Conservation (phyloP, 2,888 invertebrate genomes). For the Cerceris rybyensis region DNA sequence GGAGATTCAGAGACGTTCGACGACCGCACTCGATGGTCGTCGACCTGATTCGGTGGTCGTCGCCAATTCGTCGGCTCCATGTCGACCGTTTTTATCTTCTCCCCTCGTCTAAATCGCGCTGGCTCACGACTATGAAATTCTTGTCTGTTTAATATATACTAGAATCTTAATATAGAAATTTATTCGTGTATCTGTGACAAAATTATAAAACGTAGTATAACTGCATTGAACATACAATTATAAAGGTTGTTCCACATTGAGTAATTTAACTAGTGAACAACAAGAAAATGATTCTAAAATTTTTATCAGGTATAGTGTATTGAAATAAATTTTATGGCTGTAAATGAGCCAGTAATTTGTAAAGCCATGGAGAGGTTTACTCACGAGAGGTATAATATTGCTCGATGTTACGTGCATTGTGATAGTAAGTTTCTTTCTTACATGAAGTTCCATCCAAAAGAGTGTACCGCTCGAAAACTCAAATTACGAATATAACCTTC, state of each 20-base stretch:
- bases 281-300: not conserved
- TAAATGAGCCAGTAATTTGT: slow-evolving; percentile 1
- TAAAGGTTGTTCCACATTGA: not conserved
- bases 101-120: too few species aligned
- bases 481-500: slow-evolving; percentile 41
- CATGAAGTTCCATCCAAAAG: too few species aligned
- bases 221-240: not conserved
- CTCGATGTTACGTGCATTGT: not conserved
- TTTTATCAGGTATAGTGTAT: not conserved
- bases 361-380: slow-evolving; percentile 2
- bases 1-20: too few species aligned
- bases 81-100: too few species aligned
- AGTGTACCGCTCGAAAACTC: slow-evolving; percentile 9
- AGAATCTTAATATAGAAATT: not conserved
- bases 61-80: too few species aligned
- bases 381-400: not conserved
- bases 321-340: not conserved
- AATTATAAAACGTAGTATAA: not conserved
- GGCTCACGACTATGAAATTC: not conserved
- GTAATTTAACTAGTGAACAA: not conserved
- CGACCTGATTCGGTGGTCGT: too few species aligned
- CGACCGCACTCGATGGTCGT: too few species aligned
- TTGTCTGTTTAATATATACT: not conserved
- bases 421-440: slow-evolving; percentile 1
- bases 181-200: not conserved